Conservation (phyloP, 2,888 invertebrate genomes). For the Priapulus caudatus region DNA sequence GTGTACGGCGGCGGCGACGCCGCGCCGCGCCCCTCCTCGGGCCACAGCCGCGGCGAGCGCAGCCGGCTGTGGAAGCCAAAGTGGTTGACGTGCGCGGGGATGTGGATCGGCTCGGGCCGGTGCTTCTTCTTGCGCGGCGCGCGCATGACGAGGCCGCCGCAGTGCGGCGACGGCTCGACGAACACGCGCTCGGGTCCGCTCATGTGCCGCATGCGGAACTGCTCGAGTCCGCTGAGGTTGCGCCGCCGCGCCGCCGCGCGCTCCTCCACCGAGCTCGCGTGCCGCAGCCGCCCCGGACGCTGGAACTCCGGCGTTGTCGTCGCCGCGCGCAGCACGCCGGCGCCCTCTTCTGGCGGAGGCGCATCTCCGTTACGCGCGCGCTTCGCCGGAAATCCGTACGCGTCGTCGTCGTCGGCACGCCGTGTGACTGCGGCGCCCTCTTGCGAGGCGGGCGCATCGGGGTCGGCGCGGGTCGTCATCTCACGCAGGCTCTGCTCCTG, state of each 20-base stretch:
- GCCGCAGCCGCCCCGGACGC: neutral
- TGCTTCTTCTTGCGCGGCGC: conserved; percentile 4
- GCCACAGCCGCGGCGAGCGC: conserved; percentile 40
- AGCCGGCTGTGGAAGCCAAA: conserved; percentile 44
- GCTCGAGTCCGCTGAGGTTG: neutral
- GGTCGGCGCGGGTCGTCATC: neutral
- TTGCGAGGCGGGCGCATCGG: neutral
- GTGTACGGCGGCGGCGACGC: conserved; percentile 57
- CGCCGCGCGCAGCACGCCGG: neutral
- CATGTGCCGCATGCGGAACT: neutral
- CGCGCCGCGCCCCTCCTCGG: conserved; percentile 11
- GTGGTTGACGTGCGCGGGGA: conserved; percentile 8
- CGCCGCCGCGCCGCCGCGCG: neutral
- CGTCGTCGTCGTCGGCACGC: neutral
- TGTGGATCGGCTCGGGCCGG: conserved; percentile 6
- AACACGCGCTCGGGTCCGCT: neutral
- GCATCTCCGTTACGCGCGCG: too few relatives aligned
- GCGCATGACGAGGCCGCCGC: neutral
- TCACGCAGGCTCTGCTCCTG: neutral
- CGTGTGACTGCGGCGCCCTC: neutral
- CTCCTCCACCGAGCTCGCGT: neutral
- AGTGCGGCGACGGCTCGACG: neutral
- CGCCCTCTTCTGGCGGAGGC: too few relatives aligned
- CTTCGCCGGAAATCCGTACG: neutral
- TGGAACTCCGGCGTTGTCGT: neutral